Base-by-base conservation (phyloP, 2,113 vertebrate genomes). In the Benitochromis conjunctus region DNA sequence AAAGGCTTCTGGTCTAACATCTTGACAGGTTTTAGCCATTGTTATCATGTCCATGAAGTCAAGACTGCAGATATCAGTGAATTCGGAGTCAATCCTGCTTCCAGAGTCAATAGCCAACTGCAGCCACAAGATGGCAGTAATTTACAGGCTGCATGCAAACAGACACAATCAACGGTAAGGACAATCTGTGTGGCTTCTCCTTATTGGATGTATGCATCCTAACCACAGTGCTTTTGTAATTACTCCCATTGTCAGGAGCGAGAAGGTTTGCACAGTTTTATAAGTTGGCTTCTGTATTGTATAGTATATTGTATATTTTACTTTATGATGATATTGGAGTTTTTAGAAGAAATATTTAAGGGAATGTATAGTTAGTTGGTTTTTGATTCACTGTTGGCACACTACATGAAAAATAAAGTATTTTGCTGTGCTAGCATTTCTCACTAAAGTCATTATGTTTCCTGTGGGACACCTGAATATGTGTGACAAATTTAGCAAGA, bases 131-230 rank as follows among this genome's bases (percentile, higher is more conserved):
- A 66, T 41, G 62, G 36, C 11, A 66, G 62, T 66, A 66, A 41
- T 24, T 66, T 66, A 66, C 62, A 41, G 34, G 11, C 19, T 66
- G 34, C 19, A 41, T 66, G 5, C 9, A 46, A 14, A 46, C 13
- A 46, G 43, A 12, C 16, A 18, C 2, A 1, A 69, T 43, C 2
- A 0, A 43, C 0, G 0, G 13, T 16, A 16, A 71, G 12, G 64
- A 26, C 38, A 71, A 71, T 26, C 13, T 10, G 64, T 46, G 21
- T 46, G 21, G 38, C 1, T 71, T 69, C 1, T 43, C 38, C 38
- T 24, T 69, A 43, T 14, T 69, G 38, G 64, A 43, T 13, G 2
- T n/a, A 69, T 69, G n/a, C 12, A 69, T 21, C 38, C 38, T 26
- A 46, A 1, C 21, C 38, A 26, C 5, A 71, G n/a, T 43, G 38